Conservation (phyloP, 2,888 invertebrate genomes). For the Eucriotettix oculatus region DNA sequence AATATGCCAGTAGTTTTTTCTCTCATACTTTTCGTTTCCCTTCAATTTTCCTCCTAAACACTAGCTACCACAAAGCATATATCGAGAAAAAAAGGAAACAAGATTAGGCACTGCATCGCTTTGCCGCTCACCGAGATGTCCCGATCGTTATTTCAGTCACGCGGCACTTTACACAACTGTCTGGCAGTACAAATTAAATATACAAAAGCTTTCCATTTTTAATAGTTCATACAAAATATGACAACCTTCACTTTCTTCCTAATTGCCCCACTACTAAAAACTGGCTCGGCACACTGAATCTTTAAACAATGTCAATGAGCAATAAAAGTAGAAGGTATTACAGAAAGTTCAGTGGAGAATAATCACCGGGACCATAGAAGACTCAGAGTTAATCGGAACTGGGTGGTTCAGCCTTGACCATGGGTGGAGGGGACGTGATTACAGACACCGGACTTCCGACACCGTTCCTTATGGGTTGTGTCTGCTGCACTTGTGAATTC, state of each 20-base stretch:
- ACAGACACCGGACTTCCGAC: constrained; percentile 20
- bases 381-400: constrained; percentile 5
- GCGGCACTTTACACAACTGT: not conserved
- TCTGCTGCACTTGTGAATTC: not conserved
- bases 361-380: not conserved
- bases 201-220: constrained; percentile 6
- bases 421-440: constrained; percentile 18
- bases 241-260: not conserved
- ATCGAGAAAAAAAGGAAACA: constrained; percentile 2
- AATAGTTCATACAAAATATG: constrained; percentile 4
- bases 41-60: not conserved
- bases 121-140: not conserved
- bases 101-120: constrained; percentile 4
- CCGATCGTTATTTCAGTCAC: not conserved
- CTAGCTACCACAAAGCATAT: constrained; percentile 8
- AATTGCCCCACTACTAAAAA: not conserved
- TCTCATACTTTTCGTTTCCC: not conserved
- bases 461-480: not conserved
- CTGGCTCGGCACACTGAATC: not conserved
- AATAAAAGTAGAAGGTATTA: not conserved
- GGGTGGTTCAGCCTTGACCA: constrained; percentile 14
- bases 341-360: too few species aligned
- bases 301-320: constrained; percentile 1
- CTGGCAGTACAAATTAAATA: constrained; percentile 8
- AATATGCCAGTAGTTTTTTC: constrained; percentile 10